Percentiles rank a stretch among this genome's conserved stretches.
These are phyloP conservation scores for Charanyca ferruginea DNA, from an alignment of 2,888 invertebrate species.

Conservation along the genomic window DNA sequence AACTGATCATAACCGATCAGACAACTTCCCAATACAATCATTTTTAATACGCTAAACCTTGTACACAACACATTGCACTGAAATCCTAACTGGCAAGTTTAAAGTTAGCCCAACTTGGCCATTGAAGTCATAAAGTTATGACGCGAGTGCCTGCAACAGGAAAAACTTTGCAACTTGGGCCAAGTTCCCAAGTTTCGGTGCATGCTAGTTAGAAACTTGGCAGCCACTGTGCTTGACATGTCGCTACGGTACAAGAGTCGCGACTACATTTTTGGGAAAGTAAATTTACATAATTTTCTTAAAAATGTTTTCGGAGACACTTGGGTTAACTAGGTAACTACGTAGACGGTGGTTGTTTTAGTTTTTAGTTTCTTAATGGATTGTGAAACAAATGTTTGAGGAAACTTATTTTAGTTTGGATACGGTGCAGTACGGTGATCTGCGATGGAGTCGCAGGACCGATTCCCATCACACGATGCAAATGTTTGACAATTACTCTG, in stretches of 20 bases:
- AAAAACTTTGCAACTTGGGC: slow-evolving; percentile 58
- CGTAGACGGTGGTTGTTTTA: slow-evolving; percentile 2
- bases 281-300: slow-evolving; percentile 48
- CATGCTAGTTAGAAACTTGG: slow-evolving; percentile 60
- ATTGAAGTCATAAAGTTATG: slow-evolving; percentile 61
- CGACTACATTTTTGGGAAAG: slow-evolving; percentile 51
- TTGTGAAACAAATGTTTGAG: slow-evolving; percentile 7
- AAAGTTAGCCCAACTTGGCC: slow-evolving; percentile 51
- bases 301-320: slow-evolving; percentile 29
- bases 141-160: slow-evolving; percentile 59
- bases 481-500: too few relatives aligned
- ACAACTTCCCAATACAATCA: not conserved
- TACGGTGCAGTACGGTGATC: not conserved
- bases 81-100: slow-evolving; percentile 56
- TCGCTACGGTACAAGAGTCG: slow-evolving; percentile 33
- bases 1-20: not conserved
- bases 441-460: too few relatives aligned
- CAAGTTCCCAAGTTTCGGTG: slow-evolving; percentile 54
- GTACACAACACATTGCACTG: slow-evolving; percentile 40
- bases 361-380: slow-evolving; percentile 16
- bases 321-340: slow-evolving; percentile 4
- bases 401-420: not conserved
- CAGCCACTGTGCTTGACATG: slow-evolving; percentile 52
- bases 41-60: slow-evolving; percentile 27
- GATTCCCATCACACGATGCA: too few relatives aligned